Evolutionary conservation across 2,797 vertebrate genomes (phyloP).

Genomic region (Etheostoma perlongum): DNA sequence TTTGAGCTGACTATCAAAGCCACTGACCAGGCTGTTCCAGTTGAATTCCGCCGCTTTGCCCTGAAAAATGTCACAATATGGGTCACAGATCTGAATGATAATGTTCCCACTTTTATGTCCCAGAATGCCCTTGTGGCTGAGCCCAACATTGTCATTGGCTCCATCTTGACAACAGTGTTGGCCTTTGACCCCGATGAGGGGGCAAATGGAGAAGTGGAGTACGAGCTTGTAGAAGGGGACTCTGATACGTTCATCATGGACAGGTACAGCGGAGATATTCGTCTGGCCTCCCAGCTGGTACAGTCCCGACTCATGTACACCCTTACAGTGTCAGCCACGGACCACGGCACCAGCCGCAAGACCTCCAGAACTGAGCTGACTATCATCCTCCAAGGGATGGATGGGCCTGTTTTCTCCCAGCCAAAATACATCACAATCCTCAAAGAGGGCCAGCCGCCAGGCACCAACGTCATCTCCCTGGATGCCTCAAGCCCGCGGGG

Average conservation of each 20-base stretch:
- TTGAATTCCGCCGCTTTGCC: slow-evolving; percentile 92
- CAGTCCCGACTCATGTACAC: slow-evolving; percentile 92
- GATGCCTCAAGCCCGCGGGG: slow-evolving; percentile 92
- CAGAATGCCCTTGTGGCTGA: slow-evolving; percentile 95
- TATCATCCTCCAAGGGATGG: slow-evolving; percentile 92
- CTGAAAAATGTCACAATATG: slow-evolving; percentile 97
- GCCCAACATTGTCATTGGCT: slow-evolving; percentile 92
- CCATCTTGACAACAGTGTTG: slow-evolving; percentile 92
- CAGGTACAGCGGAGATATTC: slow-evolving; percentile 94
- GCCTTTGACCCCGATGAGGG: slow-evolving; percentile 97
- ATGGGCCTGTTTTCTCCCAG: slow-evolving; percentile 96
- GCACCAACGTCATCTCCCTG: slow-evolving; percentile 95
- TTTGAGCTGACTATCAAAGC: slow-evolving; percentile 97
- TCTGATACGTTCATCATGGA: slow-evolving; percentile 96
- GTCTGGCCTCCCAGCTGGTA: slow-evolving; percentile 91
- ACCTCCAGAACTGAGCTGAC: slow-evolving; percentile 93
- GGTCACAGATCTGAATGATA: slow-evolving; percentile 97
- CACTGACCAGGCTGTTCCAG: slow-evolving; percentile 92
- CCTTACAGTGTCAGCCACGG: slow-evolving; percentile 93
- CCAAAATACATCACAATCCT: slow-evolving; percentile 96
- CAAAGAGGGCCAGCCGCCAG: slow-evolving; percentile 95
- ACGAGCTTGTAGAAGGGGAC: slow-evolving; percentile 94
- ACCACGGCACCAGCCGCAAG: slow-evolving; percentile 92
- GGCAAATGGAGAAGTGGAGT: slow-evolving; percentile 96
- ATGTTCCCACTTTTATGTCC: slow-evolving; percentile 91